Conservation (phyloP, 2,888 invertebrate species). For the Plagiodera versicolora region DNA sequence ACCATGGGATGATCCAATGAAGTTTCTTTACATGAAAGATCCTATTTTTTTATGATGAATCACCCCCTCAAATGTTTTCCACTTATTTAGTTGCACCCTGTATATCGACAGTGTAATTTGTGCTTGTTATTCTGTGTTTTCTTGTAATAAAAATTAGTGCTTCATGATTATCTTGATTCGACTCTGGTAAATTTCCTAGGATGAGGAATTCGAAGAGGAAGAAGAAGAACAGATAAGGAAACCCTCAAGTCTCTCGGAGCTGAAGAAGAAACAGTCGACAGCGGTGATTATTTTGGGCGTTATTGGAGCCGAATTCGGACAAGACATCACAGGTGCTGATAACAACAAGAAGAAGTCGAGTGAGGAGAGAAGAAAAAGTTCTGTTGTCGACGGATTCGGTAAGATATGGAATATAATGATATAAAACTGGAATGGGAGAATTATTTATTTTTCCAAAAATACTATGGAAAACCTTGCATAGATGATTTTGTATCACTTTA, state of each 20-base stretch:
- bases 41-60: no score
- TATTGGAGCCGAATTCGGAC: slow-evolving; percentile 97
- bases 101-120: no score
- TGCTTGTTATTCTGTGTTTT: no score
- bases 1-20: no score
- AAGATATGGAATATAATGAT: slow-evolving; percentile 11
- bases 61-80: no score
- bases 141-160: no score
- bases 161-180: not conserved
- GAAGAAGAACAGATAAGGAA: slow-evolving; percentile 85
- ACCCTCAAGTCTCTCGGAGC: slow-evolving; percentile 81
- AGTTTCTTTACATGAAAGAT: no score
- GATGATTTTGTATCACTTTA: no score
- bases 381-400: slow-evolving; percentile 77
- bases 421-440: no score
- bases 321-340: slow-evolving; percentile 76
- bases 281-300: slow-evolving; percentile 96
- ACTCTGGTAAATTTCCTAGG: slow-evolving; percentile 53
- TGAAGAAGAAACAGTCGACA: slow-evolving; percentile 94
- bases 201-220: slow-evolving; percentile 79
- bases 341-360: slow-evolving; percentile 63
- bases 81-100: no score
- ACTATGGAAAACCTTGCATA: no score
- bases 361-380: slow-evolving; percentile 71
- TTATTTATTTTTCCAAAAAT: no score